Evolutionary conservation across 1,140 invertebrate species (phyloP).

Genomic region (Holotrichia oblita): DNA sequence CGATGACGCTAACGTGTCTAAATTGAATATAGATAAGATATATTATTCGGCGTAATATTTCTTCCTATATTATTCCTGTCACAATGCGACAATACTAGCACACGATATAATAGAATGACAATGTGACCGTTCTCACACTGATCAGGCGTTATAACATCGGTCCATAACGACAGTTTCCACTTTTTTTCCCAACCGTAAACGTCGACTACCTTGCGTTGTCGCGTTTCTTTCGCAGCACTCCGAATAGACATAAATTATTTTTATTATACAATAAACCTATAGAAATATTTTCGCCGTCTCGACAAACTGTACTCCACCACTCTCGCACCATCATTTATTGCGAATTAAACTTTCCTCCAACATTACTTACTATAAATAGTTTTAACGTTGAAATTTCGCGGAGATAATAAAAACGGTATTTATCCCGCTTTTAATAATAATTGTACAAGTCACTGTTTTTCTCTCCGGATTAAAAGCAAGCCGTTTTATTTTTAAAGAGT

Average conservation of each 20-base stretch:
- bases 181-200: not conserved
- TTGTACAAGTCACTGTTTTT: not conserved
- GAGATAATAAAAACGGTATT: not conserved
- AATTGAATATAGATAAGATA: no score
- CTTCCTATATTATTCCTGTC: no score
- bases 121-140: constrained; percentile 8
- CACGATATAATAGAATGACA: not conserved
- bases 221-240: not conserved
- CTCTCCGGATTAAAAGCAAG: not conserved
- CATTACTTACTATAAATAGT: no score
- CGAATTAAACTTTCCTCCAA: no score
- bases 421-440: not conserved
- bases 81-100: no score
- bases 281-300: constrained; percentile 1
- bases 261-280: not conserved
- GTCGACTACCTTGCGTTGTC: constrained; percentile 15
- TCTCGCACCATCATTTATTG: no score
- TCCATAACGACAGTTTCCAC: constrained; percentile 5
- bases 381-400: no score
- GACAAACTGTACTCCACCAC: no score
- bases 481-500: no score
- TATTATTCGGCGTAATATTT: no score
- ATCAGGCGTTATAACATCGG: constrained; percentile 19
- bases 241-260: not conserved
- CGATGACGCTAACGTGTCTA: no score